These are phyloP conservation scores for Ganaspis brasiliensis DNA, from an alignment of 2,888 invertebrate genomes.

Conservation along the genomic window DNA sequence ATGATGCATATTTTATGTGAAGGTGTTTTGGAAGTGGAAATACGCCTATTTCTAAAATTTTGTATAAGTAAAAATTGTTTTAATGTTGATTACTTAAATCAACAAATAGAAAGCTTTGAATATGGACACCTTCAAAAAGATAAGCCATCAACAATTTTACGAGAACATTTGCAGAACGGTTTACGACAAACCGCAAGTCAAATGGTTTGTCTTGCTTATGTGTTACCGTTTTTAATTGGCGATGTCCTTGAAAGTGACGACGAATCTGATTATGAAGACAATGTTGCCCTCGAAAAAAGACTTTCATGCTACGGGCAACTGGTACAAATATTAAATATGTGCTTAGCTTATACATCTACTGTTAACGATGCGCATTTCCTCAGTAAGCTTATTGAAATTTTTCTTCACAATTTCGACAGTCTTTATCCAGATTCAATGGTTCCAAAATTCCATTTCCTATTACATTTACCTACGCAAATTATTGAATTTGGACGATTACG, in stretches of 20 bases:
- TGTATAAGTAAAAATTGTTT: neutral
- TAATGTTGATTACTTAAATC: neutral
- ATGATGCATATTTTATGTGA: neutral
- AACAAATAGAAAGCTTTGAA: neutral
- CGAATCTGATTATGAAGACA: slow-evolving; percentile 18
- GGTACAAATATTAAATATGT: slow-evolving; percentile 63
- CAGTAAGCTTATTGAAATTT: slow-evolving; percentile 59
- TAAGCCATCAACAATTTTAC: neutral
- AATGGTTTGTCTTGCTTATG: neutral
- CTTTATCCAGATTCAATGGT: slow-evolving; percentile 59
- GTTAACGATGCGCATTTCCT: slow-evolving; percentile 56
- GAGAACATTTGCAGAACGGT: neutral
- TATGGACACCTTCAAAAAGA: slow-evolving; percentile 1
- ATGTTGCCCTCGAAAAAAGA: slow-evolving; percentile 33
- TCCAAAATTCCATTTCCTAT: slow-evolving; percentile 60
- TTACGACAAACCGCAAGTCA: neutral
- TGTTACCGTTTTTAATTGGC: neutral
- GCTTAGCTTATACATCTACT: slow-evolving; percentile 60
- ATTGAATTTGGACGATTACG: slow-evolving; percentile 57
- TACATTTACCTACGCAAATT: slow-evolving; percentile 59
- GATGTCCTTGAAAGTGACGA: slow-evolving; percentile 50
- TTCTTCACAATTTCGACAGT: slow-evolving; percentile 47
- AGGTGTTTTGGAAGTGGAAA: neutral
- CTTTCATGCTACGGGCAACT: slow-evolving; percentile 51
- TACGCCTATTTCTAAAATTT: neutral